Percentiles rank a stretch among this genome's conserved stretches.
Conservation (phyloP, 2,113 vertebrate genomes). For the Propithecus coquereli region DNA sequence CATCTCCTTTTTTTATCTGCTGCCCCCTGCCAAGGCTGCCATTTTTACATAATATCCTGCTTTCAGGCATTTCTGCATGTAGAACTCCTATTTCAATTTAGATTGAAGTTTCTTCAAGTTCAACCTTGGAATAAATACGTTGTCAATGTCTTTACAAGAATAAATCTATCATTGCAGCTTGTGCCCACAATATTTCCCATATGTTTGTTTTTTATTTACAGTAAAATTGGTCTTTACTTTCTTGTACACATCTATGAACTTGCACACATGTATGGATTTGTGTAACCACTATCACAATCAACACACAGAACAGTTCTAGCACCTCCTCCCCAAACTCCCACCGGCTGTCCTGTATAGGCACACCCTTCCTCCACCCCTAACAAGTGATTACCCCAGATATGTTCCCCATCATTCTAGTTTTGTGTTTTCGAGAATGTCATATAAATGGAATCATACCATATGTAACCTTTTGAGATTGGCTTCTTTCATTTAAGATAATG, state of each 20-base stretch:
- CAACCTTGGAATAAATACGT: too few species aligned
- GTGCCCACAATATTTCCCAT: background rate
- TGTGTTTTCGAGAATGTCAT: background rate
- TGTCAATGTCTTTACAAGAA: too few species aligned
- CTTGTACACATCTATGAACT: background rate
- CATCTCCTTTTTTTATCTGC: too few species aligned
- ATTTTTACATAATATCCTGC: too few species aligned
- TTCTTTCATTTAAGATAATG: background rate
- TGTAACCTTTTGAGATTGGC: background rate
- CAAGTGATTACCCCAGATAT: background rate
- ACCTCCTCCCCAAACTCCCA: too few species aligned
- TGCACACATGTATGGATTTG: background rate
- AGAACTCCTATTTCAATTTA: too few species aligned
- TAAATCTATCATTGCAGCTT: background rate
- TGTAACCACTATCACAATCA: background rate
- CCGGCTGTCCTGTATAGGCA: background rate
- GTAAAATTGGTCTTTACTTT: background rate
- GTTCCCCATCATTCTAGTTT: background rate
- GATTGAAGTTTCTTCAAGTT: too few species aligned
- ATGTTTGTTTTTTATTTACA: background rate
- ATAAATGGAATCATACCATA: background rate
- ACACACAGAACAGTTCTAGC: background rate
- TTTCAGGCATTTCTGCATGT: too few species aligned
- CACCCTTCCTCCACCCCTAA: background rate
- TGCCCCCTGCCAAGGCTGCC: too few species aligned